Evolutionary conservation across 2,888 invertebrate species (phyloP), one percentile per base, ranked within the genome.

Genomic region (Athrips mouffetella): DNA sequence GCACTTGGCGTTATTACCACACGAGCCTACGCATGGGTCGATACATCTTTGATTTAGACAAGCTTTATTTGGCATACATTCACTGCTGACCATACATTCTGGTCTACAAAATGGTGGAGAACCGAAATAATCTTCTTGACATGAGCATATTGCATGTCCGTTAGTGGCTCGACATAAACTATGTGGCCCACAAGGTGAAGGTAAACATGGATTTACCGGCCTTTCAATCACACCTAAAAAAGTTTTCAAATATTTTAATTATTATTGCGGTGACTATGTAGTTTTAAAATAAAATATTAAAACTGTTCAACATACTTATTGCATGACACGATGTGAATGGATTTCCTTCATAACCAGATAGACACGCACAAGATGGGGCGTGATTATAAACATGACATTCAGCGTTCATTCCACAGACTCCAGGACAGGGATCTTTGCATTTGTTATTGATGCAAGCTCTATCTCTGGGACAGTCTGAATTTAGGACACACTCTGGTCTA

Each of bases 401-500:
- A 3, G 96, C 94, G 73, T 96, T 95, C 60, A 94, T 87, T 41
- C 96, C 96, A 70, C 96, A 96, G 25, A 94, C 93, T 59, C 94
- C 94, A 21, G 91, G 90, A 68, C 96, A 96, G 15, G 96, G 96
- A 82, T 96, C 93, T 65, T 90, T 90, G 73, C 96, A 96, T 87
- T 94, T 95, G 78, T 94, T 94, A 70, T 94, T 94, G 45, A 93
- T 89, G 70, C 96, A 96, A 20, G 96, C 92, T 79, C 91, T 93
- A 58, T 92, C 91, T 66, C 90, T 90, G 4, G 92, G 89, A 78
- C 96, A 97, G 66, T 97, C 96, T 6, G 94, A 92, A 75, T 96
- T 96, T 60, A 94, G 91, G n/a, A 95, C 92, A 75, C 96, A 96
- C 89, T 96, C 96, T 20, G 96, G 96, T 70, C 95, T 90, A 76